Evolutionary conservation across 1,140 invertebrate species (phyloP).

Genomic region (Muscidifurax raptorellus): DNA sequence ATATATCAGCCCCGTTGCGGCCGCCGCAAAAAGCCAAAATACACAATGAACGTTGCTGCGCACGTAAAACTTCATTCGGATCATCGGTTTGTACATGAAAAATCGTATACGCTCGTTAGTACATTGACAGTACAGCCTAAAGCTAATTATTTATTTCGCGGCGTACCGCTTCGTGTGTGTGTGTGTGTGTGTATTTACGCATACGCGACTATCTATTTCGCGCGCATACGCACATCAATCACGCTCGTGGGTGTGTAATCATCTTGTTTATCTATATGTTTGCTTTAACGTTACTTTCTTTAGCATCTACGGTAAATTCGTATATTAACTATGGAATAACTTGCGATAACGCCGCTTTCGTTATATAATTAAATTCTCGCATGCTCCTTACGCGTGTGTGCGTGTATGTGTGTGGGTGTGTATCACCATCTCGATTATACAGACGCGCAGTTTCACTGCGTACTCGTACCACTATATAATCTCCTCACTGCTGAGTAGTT

Average conservation of each 20-base stretch:
- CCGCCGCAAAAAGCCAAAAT: neutral
- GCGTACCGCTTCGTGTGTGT: neutral
- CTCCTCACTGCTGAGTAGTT: neutral
- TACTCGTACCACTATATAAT: neutral
- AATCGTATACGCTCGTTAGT: slow-evolving; percentile 75
- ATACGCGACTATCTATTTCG: neutral
- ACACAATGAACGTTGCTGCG: neutral
- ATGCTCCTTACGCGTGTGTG: neutral
- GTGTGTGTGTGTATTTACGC: neutral
- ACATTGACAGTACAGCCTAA: slow-evolving; percentile 73
- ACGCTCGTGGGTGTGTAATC: neutral
- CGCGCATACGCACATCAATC: neutral
- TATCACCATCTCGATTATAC: neutral
- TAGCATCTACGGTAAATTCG: slow-evolving; percentile 71
- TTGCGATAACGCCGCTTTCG: slow-evolving; percentile 53
- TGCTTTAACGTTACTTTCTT: slow-evolving; percentile 56
- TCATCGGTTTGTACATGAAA: slow-evolving; percentile 74
- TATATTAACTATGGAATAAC: slow-evolving; percentile 70
- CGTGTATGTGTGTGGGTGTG: too few species aligned
- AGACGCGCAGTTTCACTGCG: neutral
- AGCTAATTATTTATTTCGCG: slow-evolving; percentile 58
- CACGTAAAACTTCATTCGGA: slow-evolving; percentile 17
- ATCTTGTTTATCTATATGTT: slow-evolving; percentile 53
- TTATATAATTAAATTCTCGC: neutral
- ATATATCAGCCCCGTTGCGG: neutral